These are phyloP conservation scores for Planiliza haematocheilus DNA, from an alignment of 2,113 vertebrate genomes.

Conservation along the genomic window DNA sequence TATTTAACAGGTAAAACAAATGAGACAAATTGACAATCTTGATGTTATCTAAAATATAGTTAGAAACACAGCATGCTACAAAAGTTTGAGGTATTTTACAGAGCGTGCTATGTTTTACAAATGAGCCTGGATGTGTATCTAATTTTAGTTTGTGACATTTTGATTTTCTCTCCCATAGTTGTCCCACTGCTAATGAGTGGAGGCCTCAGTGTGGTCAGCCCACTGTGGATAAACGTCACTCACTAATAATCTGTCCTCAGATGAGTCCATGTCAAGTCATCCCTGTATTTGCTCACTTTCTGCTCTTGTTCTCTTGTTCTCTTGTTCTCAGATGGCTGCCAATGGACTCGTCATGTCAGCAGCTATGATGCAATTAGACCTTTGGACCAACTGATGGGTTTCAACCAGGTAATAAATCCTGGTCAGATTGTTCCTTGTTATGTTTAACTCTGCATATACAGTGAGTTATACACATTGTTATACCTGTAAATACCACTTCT, in stretches of 20 bases:
- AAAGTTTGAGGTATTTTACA: too few species aligned
- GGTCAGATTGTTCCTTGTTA: background rate
- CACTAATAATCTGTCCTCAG: background rate
- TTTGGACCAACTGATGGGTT: slow-evolving; percentile 57
- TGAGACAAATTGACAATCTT: too few species aligned
- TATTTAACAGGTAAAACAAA: too few species aligned
- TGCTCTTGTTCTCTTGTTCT: background rate
- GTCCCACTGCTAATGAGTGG: slow-evolving; percentile 46
- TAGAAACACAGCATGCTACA: too few species aligned
- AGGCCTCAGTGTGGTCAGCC: slow-evolving; percentile 35
- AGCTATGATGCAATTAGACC: slow-evolving; percentile 39
- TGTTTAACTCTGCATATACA: too few species aligned
- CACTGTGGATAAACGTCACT: background rate
- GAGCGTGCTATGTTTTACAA: background rate
- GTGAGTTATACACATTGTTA: too few species aligned
- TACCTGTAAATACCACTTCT: too few species aligned
- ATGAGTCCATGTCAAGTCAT: background rate
- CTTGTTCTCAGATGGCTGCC: slow-evolving; percentile 19
- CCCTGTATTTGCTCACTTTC: background rate
- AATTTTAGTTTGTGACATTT: background rate
- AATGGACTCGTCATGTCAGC: background rate
- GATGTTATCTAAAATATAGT: too few species aligned
- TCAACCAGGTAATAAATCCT: slow-evolving; percentile 31
- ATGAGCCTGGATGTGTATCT: background rate
- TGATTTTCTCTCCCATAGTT: slow-evolving; percentile 5